Base-by-base conservation (phyloP, 2,797 vertebrate species). In the Chanos chanos region DNA sequence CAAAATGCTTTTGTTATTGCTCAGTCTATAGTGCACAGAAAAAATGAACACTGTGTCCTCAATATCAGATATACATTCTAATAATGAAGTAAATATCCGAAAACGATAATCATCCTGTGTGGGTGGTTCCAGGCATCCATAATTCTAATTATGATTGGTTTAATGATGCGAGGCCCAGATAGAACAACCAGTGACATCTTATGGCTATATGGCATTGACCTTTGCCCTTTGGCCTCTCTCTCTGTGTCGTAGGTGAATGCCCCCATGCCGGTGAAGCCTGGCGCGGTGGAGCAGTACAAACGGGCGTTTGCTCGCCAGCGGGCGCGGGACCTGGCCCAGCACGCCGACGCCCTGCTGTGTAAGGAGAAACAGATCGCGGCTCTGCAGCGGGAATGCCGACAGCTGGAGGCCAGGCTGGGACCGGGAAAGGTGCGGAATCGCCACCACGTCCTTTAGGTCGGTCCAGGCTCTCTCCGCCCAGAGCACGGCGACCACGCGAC, bases 341-440 rank as follows among this genome's bases (percentile, higher is more conserved):
- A 98, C n/a, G 95, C 95, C 16, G 94, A 93, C 48, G 88, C 86
- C 1, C 91, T 98, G 61, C 86, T 99, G 76, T 91, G 82, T 1
- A 98, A 97, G 77, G 96, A 99, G 83, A 98, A 97, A 75, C 92
- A 98, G 86, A 97, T 99, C 0, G 90, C 92, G 44, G 85, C 90
- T 54, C 79, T 99, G 61, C 94, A 97, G 77, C 85, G 88, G 66
- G 91, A 96, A 69, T 96, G 92, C 75, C 79, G 90, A 63, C 89
- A 92, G 63, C 88, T 97, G 61, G 92, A 96, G 72, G 88, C 89
- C 30, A 89, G 85, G 30, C 85, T 92, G 22, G 83, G 82, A 4
- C 75, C 85, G 57, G 79, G 87, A 6, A 95, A 94, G 94, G 96
- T 98, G 89, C 77, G 73, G n/a, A 7, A 18, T 10, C 27, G 41